A percentile compares a stretch with the other conserved stretches of the same genome.
phyloP scores from a whole-genome alignment of 2,888 invertebrate species.

The Chirona hameri region DNA sequence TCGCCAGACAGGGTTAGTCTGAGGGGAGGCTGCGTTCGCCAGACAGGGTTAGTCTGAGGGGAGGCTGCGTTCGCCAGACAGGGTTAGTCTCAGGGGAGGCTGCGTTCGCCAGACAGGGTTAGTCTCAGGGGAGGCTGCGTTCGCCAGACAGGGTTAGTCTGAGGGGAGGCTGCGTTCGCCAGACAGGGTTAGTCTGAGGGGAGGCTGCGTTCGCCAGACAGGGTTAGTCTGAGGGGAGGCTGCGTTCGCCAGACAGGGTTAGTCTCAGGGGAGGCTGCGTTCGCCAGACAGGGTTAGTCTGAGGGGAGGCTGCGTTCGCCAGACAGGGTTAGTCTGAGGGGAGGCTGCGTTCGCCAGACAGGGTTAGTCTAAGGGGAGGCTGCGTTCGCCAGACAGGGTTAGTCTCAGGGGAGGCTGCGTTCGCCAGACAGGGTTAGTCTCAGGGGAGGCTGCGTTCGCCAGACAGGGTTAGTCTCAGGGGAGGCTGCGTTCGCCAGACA shows the following conservation, averaged over 20 bases:
- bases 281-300: too few relatives aligned
- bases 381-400: background rate
- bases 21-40: too few relatives aligned
- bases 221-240: constrained; percentile 42
- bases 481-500: background rate
- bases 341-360: constrained; percentile 45
- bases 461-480: constrained; percentile 43
- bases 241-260: background rate
- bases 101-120: background rate
- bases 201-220: constrained; percentile 45
- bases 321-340: too few relatives aligned
- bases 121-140: background rate
- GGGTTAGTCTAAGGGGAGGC: constrained; percentile 42
- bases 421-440: too few relatives aligned
- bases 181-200: too few relatives aligned
- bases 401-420: background rate
- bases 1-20: too few relatives aligned
- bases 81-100: constrained; percentile 42
- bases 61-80: constrained; percentile 45
- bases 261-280: background rate
- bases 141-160: too few relatives aligned
- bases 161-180: too few relatives aligned
- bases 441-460: too few relatives aligned
- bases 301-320: too few relatives aligned
- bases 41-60: too few relatives aligned